Percentiles rank a stretch among this genome's conserved stretches.
phyloP scores from a whole-genome alignment of 2,888 invertebrate genomes.

The Oscheius sp. region DNA sequence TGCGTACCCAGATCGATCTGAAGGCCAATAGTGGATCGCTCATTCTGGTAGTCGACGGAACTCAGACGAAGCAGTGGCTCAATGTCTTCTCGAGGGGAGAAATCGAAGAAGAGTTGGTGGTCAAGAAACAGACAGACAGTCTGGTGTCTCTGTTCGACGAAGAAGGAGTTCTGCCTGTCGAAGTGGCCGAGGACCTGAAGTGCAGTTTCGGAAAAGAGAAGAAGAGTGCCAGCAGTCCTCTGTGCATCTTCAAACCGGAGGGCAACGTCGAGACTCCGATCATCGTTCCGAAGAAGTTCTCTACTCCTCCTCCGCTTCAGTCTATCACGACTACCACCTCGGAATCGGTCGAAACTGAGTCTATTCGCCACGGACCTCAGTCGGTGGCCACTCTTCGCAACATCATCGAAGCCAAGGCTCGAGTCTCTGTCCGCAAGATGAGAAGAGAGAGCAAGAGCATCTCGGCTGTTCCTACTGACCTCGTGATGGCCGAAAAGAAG shows the following conservation, averaged over 20 bases:
- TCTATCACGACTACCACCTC: background rate
- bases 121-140: background rate
- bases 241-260: background rate
- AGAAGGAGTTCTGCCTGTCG: constrained; percentile 14
- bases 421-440: background rate
- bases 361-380: constrained; percentile 4
- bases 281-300: background rate
- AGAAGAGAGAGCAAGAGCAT: constrained; percentile 8
- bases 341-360: constrained; percentile 3
- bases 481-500: constrained; percentile 18
- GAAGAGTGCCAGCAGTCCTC: background rate
- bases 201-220: background rate
- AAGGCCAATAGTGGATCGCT: constrained; percentile 8
- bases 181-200: background rate
- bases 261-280: background rate
- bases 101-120: constrained; percentile 3
- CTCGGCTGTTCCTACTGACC: constrained; percentile 15
- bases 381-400: constrained; percentile 25
- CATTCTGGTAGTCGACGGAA: constrained; percentile 2
- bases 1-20: constrained; percentile 10
- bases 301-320: background rate
- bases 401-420: constrained; percentile 9
- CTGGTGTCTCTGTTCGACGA: constrained; percentile 18
- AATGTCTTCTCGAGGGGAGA: background rate
- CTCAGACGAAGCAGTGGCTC: background rate